Conservation (phyloP, 2,888 invertebrate species). For the Agrochola macilenta region DNA sequence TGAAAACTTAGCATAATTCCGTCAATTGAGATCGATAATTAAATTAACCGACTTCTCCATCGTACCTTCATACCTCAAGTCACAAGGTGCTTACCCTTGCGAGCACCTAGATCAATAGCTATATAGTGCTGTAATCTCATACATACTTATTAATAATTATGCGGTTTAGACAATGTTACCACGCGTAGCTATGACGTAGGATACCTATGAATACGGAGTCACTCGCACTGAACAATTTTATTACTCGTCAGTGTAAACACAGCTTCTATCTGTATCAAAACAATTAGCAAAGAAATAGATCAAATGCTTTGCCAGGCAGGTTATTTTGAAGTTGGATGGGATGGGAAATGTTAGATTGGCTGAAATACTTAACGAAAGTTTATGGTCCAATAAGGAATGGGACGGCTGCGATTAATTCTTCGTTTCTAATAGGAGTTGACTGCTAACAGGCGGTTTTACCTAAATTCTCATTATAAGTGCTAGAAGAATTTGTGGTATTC, state of each 20-base stretch:
- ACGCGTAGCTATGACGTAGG: constrained; percentile 27
- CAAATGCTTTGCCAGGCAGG: neutral
- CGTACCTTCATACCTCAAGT: no score
- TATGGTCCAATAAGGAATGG: neutral
- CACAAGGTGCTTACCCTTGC: neutral
- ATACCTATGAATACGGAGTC: constrained; percentile 3
- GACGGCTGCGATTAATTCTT: neutral
- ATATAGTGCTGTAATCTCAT: neutral
- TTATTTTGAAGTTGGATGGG: neutral
- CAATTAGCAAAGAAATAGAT: neutral
- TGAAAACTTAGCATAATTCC: neutral
- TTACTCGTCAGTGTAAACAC: constrained; percentile 15
- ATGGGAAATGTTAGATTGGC: neutral
- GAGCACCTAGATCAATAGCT: constrained; percentile 12
- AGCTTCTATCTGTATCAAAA: neutral
- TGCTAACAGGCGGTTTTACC: neutral
- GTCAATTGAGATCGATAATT: neutral
- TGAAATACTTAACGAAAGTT: neutral
- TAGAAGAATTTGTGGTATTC: neutral
- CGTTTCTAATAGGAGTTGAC: neutral
- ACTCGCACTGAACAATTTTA: constrained; percentile 16
- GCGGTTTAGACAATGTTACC: neutral
- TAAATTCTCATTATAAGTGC: neutral
- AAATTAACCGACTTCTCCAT: neutral
- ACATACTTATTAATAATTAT: constrained; percentile 5